A percentile compares a stretch with the other conserved stretches of the same genome.
Conservation (phyloP, 2,797 vertebrate species). For the Oreortyx pictus region DNA sequence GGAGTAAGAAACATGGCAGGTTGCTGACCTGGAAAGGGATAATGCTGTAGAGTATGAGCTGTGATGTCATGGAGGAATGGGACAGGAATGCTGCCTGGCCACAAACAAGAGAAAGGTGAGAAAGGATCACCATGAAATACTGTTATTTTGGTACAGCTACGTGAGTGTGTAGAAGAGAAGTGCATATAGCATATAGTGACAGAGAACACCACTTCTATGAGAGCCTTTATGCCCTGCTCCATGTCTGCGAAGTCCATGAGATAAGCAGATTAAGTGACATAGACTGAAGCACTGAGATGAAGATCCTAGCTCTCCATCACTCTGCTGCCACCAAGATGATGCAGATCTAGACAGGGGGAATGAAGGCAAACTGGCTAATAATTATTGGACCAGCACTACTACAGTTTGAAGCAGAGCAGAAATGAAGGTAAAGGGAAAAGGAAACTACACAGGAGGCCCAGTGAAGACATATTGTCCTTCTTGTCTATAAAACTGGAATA, state of each 20-base stretch:
- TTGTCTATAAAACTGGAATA: not conserved
- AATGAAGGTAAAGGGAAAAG: not conserved
- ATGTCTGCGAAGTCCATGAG: not conserved
- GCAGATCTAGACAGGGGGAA: not conserved
- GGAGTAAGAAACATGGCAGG: not conserved
- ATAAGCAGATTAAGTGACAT: accelerated
- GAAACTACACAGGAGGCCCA: not conserved
- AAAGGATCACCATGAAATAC: accelerated
- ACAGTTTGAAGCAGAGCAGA: not conserved
- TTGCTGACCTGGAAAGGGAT: not conserved
- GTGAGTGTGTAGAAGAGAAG: not conserved
- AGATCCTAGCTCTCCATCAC: not conserved
- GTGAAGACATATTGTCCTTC: not conserved
- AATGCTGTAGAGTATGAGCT: not conserved
- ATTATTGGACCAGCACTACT: not conserved
- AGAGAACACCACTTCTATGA: not conserved
- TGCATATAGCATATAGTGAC: not conserved
- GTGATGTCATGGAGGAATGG: not conserved
- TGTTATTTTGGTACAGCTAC: not conserved
- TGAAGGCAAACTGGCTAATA: not conserved
- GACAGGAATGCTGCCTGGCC: not conserved
- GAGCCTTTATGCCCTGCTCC: not conserved
- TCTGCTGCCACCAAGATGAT: not conserved
- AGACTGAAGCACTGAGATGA: not conserved
- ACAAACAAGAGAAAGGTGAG: not conserved